Evolutionary conservation across 2,888 invertebrate species (phyloP).

Genomic region (Zaprionus bogoriensis): DNA sequence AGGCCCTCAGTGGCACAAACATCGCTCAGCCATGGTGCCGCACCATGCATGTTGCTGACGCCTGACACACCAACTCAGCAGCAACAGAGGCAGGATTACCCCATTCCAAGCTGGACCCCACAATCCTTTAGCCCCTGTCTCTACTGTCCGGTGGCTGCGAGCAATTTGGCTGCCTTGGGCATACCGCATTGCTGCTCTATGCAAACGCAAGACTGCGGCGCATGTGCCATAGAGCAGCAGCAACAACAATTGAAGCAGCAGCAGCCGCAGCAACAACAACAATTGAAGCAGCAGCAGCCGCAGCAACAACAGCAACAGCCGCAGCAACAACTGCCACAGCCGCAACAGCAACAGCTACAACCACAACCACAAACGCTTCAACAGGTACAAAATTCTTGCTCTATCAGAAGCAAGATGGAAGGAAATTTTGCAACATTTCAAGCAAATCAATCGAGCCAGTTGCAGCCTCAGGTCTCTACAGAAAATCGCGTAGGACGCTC

Average conservation of each 20-base stretch:
- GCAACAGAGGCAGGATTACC: conserved; percentile 12
- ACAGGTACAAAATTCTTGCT: too few relatives aligned
- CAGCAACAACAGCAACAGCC: conserved; percentile 2
- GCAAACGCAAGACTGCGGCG: not conserved
- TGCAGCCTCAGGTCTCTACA: too few relatives aligned
- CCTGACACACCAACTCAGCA: not conserved
- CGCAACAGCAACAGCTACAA: not conserved
- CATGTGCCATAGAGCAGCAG: not conserved
- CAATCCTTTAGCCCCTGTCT: not conserved
- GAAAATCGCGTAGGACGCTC: too few relatives aligned
- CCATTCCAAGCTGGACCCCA: not conserved
- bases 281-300: not conserved
- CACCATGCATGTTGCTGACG: conserved; percentile 9
- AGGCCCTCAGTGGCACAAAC: conserved; percentile 20
- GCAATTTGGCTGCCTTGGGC: not conserved
- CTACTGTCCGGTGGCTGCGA: not conserved
- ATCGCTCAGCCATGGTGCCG: conserved; percentile 6
- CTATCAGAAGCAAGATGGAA: too few relatives aligned
- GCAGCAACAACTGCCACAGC: conserved; percentile 1
- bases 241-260: not conserved
- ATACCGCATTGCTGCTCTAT: not conserved
- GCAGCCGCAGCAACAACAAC: not conserved
- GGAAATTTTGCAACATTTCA: too few relatives aligned
- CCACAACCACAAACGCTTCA: not conserved
- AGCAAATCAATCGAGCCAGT: too few relatives aligned